phyloP scores from a whole-genome alignment of 2,888 invertebrate genomes.

The Machimus rusticus region DNA sequence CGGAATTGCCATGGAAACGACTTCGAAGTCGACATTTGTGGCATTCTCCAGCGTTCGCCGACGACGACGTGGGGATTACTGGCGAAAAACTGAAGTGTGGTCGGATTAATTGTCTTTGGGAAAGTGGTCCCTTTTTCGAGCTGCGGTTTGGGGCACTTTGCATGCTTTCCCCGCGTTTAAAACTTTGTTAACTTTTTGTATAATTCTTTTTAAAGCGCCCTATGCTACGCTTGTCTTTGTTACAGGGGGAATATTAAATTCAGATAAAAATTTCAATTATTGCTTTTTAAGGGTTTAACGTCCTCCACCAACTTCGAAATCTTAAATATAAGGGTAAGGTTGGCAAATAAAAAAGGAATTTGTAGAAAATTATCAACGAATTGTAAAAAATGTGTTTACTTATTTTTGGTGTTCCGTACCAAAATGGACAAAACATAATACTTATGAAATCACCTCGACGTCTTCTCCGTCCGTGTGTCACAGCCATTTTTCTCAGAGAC shows the following conservation, averaged over 20 bases:
- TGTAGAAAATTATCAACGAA: no score
- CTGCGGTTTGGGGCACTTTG: neutral
- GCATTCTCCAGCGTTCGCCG: neutral
- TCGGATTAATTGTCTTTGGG: neutral
- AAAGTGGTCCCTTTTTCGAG: neutral
- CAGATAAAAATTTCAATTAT: neutral
- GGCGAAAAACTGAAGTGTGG: neutral
- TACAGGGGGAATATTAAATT: neutral
- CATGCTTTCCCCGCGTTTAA: neutral
- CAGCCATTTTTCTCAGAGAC: no score
- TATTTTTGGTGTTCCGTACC: no score
- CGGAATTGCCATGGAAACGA: slow-evolving; percentile 14
- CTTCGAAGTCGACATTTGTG: neutral
- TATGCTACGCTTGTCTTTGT: neutral
- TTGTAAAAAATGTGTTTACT: no score
- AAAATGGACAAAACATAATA: no score
- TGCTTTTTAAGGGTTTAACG: neutral
- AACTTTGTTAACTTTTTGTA: neutral
- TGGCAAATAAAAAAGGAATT: no score
- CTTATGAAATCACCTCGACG: no score
- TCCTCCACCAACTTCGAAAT: neutral
- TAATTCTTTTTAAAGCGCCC: neutral
- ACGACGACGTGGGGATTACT: neutral
- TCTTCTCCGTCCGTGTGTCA: no score
- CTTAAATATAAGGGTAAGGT: no score